These are phyloP conservation scores for Chroicocephalus ridibundus DNA, from an alignment of 2,113 vertebrate species.

Conservation along the genomic window DNA sequence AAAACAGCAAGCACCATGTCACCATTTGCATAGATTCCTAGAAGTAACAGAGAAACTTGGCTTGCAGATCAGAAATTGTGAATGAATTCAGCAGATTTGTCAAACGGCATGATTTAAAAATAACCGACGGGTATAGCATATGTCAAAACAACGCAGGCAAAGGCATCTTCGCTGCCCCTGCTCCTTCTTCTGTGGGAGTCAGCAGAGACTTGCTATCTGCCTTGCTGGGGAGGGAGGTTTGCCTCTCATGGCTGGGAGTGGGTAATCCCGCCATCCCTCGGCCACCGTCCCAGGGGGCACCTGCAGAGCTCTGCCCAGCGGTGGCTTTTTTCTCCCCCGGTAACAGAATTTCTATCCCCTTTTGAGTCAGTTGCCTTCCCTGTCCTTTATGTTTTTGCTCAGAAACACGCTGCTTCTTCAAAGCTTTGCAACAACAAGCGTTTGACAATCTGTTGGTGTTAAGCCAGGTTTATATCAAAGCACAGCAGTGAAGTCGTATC, in stretches of 20 bases:
- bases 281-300: background rate
- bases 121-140: constrained; percentile 9
- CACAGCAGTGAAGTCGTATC: constrained; percentile 20
- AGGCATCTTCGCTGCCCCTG: constrained; percentile 10
- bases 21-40: background rate
- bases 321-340: background rate
- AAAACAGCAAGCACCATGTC: constrained; percentile 32
- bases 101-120: background rate
- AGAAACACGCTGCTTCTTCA: constrained; percentile 25
- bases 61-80: constrained; percentile 1
- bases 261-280: background rate
- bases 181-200: constrained; percentile 4
- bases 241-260: fast-evolving
- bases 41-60: background rate
- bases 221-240: background rate
- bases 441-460: constrained; percentile 56
- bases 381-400: constrained; percentile 6
- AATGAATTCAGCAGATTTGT: constrained; percentile 33
- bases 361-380: background rate
- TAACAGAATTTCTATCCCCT: background rate
- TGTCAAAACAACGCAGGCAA: constrained; percentile 33
- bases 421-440: background rate
- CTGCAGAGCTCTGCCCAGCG: background rate
- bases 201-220: background rate
- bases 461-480: constrained; percentile 65